phyloP scores from a whole-genome alignment of 2,113 vertebrate genomes.

The Aramus guarauna region DNA sequence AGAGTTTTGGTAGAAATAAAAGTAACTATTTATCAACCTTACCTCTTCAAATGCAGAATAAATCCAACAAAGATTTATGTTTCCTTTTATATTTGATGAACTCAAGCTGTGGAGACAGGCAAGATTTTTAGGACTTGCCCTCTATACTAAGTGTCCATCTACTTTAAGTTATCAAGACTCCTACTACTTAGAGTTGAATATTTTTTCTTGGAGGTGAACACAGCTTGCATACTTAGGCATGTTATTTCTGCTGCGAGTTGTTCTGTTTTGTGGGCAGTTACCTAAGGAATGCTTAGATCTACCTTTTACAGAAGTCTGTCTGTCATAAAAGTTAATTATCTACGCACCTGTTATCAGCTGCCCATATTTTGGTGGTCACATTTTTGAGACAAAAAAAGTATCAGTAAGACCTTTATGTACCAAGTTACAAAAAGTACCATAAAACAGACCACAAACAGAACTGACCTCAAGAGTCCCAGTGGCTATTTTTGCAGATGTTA shows the following conservation, averaged over 20 bases:
- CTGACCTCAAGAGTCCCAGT: neutral
- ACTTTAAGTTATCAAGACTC: neutral
- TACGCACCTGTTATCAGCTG: neutral
- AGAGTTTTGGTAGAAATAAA: neutral
- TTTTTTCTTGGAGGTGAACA: neutral
- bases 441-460: neutral
- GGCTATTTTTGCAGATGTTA: neutral
- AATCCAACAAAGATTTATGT: neutral
- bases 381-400: neutral
- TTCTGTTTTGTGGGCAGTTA: neutral
- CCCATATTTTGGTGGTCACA: neutral
- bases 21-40: constrained; percentile 18
- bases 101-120: neutral
- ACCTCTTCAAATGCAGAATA: neutral
- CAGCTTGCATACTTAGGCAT: neutral
- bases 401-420: neutral
- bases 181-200: neutral
- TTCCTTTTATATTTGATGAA: neutral
- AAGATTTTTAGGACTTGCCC: neutral
- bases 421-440: neutral
- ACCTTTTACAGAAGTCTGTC: neutral
- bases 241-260: neutral
- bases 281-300: neutral
- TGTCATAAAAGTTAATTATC: neutral
- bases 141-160: neutral